Percentiles rank a stretch among this genome's conserved stretches.
Conservation (phyloP, 2,797 vertebrate species). For the Carapus acus region DNA sequence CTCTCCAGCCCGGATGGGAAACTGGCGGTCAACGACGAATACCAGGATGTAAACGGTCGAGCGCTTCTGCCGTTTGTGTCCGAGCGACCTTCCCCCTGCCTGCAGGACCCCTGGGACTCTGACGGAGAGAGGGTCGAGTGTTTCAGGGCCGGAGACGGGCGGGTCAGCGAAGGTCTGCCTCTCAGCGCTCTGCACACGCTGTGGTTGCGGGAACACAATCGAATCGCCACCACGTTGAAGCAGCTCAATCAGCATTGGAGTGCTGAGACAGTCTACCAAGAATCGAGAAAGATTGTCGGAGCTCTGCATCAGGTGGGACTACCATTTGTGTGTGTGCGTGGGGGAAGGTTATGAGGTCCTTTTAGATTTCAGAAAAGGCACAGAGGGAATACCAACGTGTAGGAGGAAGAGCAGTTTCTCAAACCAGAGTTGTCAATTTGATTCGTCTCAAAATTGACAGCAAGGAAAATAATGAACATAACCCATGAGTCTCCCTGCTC, state of each 20-base stretch:
- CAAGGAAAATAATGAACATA: no score
- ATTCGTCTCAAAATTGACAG: no score
- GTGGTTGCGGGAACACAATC: slow-evolving; percentile 93
- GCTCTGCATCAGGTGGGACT: slow-evolving; percentile 89
- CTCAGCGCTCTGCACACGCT: slow-evolving; percentile 81
- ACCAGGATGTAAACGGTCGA: slow-evolving; percentile 67
- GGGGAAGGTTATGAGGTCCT: no score
- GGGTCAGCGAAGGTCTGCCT: slow-evolving; percentile 81
- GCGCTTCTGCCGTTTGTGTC: slow-evolving; percentile 77
- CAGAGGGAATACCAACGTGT: no score
- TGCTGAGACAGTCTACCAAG: slow-evolving; percentile 79
- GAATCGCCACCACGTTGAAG: slow-evolving; percentile 74
- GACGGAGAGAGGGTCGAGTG: slow-evolving; percentile 74
- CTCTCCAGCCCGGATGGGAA: slow-evolving; percentile 74
- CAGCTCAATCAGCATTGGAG: slow-evolving; percentile 83
- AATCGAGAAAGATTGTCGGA: slow-evolving; percentile 86
- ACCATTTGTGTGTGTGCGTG: no score
- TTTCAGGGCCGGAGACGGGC: slow-evolving; percentile 84
- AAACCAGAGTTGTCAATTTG: no score
- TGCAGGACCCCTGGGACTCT: slow-evolving; percentile 47
- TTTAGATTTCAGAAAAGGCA: no score
- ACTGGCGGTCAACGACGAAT: slow-evolving; percentile 71
- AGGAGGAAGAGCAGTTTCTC: no score
- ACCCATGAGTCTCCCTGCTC: no score
- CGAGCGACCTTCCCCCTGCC: slow-evolving; percentile 67